Evolutionary conservation across 2,888 invertebrate genomes (phyloP).

Genomic region (Deilephila porcellus): DNA sequence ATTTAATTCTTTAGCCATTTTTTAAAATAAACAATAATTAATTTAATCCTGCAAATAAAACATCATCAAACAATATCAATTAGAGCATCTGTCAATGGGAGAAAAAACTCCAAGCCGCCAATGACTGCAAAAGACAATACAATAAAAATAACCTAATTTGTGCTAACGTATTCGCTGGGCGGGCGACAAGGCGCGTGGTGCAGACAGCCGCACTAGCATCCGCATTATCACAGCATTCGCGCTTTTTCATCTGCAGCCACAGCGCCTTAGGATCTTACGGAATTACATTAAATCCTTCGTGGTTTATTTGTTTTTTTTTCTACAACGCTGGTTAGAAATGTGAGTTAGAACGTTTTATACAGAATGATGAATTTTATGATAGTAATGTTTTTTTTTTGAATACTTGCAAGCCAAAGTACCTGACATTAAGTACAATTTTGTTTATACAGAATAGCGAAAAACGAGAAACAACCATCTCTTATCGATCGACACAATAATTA

Average conservation of each 20-base stretch:
- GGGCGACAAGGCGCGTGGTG: background rate
- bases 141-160: conserved; percentile 16
- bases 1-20: background rate
- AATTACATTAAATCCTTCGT: no score
- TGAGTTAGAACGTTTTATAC: background rate
- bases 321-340: background rate
- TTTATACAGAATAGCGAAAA: no score
- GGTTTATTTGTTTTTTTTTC: background rate
- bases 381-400: no score
- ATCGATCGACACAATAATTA: no score
- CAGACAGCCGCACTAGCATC: conserved; percentile 11
- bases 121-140: background rate
- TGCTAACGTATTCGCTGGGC: conserved; percentile 17
- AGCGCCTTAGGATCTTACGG: background rate
- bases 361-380: no score
- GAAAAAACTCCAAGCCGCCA: background rate
- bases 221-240: conserved; percentile 9
- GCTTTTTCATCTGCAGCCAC: conserved; percentile 6
- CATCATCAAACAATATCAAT: background rate
- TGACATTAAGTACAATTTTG: no score
- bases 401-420: no score
- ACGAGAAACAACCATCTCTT: no score
- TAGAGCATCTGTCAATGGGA: background rate
- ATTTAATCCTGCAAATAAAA: no score
- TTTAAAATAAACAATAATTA: background rate